phyloP scores from a whole-genome alignment of 2,888 invertebrate species.

The Peribatodes rhomboidaria region DNA sequence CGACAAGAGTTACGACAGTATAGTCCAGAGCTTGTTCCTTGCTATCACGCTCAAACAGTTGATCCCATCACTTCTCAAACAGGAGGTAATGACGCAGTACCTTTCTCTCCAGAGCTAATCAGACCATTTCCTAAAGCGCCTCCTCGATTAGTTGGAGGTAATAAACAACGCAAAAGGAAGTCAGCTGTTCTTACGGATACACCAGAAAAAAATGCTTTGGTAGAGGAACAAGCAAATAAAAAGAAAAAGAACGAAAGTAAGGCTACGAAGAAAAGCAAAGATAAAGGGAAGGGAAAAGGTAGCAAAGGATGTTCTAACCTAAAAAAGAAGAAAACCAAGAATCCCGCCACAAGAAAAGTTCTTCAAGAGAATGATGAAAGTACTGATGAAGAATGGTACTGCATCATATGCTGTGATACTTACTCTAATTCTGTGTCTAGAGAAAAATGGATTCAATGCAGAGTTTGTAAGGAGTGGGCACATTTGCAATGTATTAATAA shows the following conservation, averaged over 20 bases:
- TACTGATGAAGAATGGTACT: slow-evolving; percentile 14
- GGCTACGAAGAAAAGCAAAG: not conserved
- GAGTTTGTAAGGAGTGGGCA: slow-evolving; percentile 39
- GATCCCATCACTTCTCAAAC: not conserved
- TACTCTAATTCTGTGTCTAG: slow-evolving; percentile 17
- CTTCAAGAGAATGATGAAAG: slow-evolving; percentile 4
- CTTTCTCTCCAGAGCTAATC: not conserved
- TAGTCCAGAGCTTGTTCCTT: slow-evolving; percentile 20
- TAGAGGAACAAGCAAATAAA: slow-evolving; percentile 40
- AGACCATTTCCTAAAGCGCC: slow-evolving; percentile 4
- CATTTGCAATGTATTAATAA: slow-evolving; percentile 21
- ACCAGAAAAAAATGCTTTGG: slow-evolving; percentile 31
- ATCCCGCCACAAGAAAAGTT: not conserved
- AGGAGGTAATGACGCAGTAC: not conserved
- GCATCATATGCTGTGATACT: not conserved
- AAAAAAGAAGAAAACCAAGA: not conserved
- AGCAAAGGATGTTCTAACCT: not conserved
- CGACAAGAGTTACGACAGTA: slow-evolving; percentile 23
- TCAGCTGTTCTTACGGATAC: slow-evolving; percentile 15
- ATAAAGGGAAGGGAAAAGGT: not conserved
- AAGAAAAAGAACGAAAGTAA: slow-evolving; percentile 9
- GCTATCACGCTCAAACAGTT: not conserved
- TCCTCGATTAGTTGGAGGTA: not conserved
- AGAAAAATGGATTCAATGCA: slow-evolving; percentile 43
- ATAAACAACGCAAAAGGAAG: not conserved